Base-by-base conservation (phyloP, 2,113 vertebrate genomes). In the Cercocebus atys region DNA sequence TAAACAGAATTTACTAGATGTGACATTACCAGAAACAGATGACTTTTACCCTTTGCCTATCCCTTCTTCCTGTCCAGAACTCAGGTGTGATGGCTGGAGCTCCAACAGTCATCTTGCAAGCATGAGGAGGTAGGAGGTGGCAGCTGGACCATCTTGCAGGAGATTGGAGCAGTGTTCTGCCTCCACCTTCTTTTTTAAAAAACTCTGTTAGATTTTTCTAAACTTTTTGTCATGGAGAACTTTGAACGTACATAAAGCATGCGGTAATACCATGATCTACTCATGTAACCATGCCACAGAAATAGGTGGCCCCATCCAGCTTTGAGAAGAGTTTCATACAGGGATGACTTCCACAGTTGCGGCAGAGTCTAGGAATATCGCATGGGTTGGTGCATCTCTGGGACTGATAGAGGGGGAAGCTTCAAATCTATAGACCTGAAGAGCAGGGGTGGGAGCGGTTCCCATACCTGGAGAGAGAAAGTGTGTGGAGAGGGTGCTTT, bases 141-240 rank as follows among this genome's bases (percentile, higher is more conserved):
- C 9, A 27, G 1, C 18, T 13, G 30, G 50, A 23, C 18, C 12
- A 6, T 57, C 52, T 38, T 22, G 35, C 8, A 40, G n/a, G 70
- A 72, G 35, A 72, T 0, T 23, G 17, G 23, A 45, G 1, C 2
- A 22, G n/a, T 43, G 0, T 35, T 30, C 32, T 73, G 9, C 32
- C 55, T 30, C 45, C 30, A 30, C 32, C 70, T 59, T 92, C 30
- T 72, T 92, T 32, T 32, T 16, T 20, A 16, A 25, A 75, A 75
- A 43, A 75, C 9, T 70, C 12, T 81, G 27, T 73, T 40, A 40
- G 3, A 18, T 66, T 18, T 50, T n/a, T 64, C 50, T 40, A n/a
- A 43, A 17, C 38, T 13, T 32, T 68, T 57, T 79, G 38, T 22
- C 47, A 10, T 12, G 12, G 47, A 80, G 27, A 79, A n/a, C 30